phyloP scores from a whole-genome alignment of 2,888 invertebrate genomes.

The Maniola hyperantus region DNA sequence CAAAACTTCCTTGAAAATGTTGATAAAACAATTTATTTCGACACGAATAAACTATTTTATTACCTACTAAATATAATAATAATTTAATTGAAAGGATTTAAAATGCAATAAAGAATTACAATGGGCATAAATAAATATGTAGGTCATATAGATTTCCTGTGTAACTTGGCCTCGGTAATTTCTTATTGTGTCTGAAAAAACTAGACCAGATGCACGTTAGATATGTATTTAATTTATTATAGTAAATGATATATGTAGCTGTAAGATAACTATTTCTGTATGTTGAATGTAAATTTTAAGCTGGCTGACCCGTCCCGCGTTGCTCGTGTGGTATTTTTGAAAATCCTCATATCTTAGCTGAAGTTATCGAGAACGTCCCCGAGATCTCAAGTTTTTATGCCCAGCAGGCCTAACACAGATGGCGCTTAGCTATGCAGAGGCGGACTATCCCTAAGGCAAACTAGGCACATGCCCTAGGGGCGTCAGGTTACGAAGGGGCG shows the following conservation, averaged over 20 bases:
- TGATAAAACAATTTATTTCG: not conserved
- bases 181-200: constrained; percentile 13
- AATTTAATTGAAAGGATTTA: constrained; percentile 12
- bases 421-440: no score
- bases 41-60: constrained; percentile 2
- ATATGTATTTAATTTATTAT: not conserved
- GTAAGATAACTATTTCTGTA: not conserved
- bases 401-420: no score
- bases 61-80: not conserved
- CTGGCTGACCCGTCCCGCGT: no score
- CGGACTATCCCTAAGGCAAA: no score
- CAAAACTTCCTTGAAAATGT: not conserved
- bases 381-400: no score
- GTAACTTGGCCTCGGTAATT: constrained; percentile 13
- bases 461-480: no score
- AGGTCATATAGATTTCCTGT: constrained; percentile 26
- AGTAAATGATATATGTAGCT: no score
- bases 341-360: no score
- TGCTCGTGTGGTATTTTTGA: no score
- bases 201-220: not conserved
- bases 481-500: no score
- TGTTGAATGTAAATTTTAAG: not conserved
- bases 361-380: no score
- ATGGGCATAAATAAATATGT: constrained; percentile 17
- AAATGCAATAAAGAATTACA: constrained; percentile 13